These are phyloP conservation scores for Atta cephalotes DNA, from an alignment of 1,140 invertebrate species.

Conservation along the genomic window DNA sequence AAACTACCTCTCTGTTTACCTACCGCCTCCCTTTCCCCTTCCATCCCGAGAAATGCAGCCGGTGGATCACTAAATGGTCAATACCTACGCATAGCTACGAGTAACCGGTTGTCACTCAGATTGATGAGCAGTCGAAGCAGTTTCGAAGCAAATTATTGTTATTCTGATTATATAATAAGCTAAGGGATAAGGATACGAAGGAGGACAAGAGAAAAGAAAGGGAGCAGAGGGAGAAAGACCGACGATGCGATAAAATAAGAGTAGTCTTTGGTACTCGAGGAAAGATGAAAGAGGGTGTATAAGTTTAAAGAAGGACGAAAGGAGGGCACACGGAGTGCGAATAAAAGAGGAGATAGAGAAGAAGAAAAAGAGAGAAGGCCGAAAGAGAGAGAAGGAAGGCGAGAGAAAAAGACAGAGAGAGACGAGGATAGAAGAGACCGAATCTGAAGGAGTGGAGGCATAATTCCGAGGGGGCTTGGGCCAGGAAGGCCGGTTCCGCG, in stretches of 20 bases:
- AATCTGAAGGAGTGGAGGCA: constrained; percentile 75
- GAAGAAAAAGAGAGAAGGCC: constrained; percentile 43
- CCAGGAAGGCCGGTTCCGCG: constrained; percentile 82
- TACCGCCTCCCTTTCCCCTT: constrained; percentile 6
- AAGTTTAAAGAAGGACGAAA: constrained; percentile 58
- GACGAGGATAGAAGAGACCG: constrained; percentile 45
- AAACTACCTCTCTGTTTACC: constrained; percentile 25
- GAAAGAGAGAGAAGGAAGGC: neutral
- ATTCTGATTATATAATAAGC: constrained; percentile 85
- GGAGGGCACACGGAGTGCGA: constrained; percentile 25
- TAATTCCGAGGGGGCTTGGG: constrained; percentile 73
- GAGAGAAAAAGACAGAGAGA: constrained; percentile 38
- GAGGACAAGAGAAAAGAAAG: neutral
- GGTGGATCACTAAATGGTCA: constrained; percentile 58
- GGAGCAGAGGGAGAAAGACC: neutral
- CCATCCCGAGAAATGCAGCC: constrained; percentile 35
- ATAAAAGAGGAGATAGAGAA: constrained; percentile 56
- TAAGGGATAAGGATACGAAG: constrained; percentile 49
- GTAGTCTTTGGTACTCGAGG: constrained; percentile 24
- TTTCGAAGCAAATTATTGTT: constrained; percentile 83
- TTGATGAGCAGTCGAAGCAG: constrained; percentile 81
- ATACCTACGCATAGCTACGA: constrained; percentile 67
- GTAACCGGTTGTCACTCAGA: constrained; percentile 79
- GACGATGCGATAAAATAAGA: constrained; percentile 48
- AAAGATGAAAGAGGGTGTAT: constrained; percentile 31